Evolutionary conservation across 2,888 invertebrate species (phyloP), one percentile per base, ranked within the genome.

Genomic region (Onchidella celtica): DNA sequence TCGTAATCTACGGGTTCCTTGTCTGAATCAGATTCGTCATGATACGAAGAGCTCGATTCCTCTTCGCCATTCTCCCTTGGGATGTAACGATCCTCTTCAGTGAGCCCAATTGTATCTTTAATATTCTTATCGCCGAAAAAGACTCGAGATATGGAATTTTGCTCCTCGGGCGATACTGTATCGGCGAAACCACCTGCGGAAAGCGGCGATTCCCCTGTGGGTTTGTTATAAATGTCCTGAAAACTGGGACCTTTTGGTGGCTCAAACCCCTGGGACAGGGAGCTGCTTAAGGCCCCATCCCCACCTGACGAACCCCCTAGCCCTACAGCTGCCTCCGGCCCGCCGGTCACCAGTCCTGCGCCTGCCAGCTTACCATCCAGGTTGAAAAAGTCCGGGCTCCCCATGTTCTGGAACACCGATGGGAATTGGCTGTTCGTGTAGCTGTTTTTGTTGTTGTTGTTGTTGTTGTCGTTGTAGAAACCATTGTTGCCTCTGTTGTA

Each of bases 221-320:
- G 74, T 34, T 61, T 57, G 61, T 74, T 74, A 57, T 74, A 74
- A 59, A 74, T 74, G 55, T 74, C 74, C 74, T 74, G 57, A 34
- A 74, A 74, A 57, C 74, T 74, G 2, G 74, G 74, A 2, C 74
- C 74, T 36, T 57, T 29, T 1, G 74, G 74, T 59, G 74, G 74
- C n/a, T 57, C 59, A 32, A 74, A 74, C 21, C 74, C 74, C 34
- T 59, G 24, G 6, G 34, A 27, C 21, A 74, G 34, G 59, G 74
- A 74, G 36, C 74, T 74, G 24, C 32, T 34, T 3, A 74, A 61
- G 14, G 3, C 73, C 2, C 61, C 74, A 32, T 14, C 32, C 17
- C 59, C 34, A 21, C 74, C 34, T 3, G 9, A 1, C 29, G 36
- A 32, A 14, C 3, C n/a, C 21, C 55, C 38, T 47, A 72, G 24